These are phyloP conservation scores for Thripadectes ignobilis DNA, from an alignment of 2,797 vertebrate genomes.

Conservation along the genomic window DNA sequence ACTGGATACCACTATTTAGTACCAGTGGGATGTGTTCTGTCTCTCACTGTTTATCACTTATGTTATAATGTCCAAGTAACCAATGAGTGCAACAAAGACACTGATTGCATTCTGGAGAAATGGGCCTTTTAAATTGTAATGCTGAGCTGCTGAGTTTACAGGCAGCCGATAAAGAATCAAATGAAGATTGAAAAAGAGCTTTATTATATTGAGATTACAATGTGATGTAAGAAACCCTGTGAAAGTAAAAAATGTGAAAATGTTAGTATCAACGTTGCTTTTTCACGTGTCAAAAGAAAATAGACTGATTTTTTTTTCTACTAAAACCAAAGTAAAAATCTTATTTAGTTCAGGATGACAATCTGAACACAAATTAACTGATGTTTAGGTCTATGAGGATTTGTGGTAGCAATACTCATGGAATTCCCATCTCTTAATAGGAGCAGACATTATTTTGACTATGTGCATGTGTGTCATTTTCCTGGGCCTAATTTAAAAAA, in stretches of 20 bases:
- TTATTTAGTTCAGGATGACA: neutral
- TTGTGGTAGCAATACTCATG: neutral
- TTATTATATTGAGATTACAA: neutral
- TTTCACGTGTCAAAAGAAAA: neutral
- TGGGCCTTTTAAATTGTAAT: neutral
- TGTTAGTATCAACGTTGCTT: neutral
- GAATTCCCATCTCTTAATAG: neutral
- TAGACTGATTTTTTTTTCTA: neutral
- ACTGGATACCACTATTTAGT: slow-evolving; percentile 39
- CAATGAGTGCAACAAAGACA: slow-evolving; percentile 16
- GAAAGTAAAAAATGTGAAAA: neutral
- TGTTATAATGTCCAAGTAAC: neutral
- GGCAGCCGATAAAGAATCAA: neutral
- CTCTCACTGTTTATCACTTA: slow-evolving; percentile 17
- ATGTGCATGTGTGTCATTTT: neutral
- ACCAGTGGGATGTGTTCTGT: neutral
- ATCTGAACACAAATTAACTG: neutral
- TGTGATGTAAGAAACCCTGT: neutral
- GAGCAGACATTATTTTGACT: neutral
- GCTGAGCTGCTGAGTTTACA: neutral
- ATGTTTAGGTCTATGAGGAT: neutral
- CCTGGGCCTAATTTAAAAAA: neutral
- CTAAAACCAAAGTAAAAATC: neutral
- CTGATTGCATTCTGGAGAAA: slow-evolving; percentile 39
- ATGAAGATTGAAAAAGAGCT: neutral